Base-by-base conservation (phyloP, 2,888 invertebrate species). In the Tipula confusa region DNA sequence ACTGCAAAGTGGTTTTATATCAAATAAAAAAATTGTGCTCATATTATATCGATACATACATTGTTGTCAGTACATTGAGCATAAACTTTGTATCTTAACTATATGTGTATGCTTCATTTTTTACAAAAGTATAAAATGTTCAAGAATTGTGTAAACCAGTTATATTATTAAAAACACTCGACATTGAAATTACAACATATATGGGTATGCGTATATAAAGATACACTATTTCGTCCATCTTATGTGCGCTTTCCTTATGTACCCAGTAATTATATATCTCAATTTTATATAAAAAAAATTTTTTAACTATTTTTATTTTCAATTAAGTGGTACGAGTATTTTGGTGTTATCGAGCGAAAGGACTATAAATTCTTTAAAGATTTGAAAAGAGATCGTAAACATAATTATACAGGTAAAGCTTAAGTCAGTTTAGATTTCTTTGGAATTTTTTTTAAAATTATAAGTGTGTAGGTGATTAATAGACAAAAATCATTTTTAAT, bases 321-420 rank as follows among this genome's bases (percentile, higher is more conserved):
- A 64, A 64, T 64, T 64, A 64, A 64, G 11, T 64, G 18, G 15
- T n/a, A n/a, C n/a, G n/a, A n/a, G n/a, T 64, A 64, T 64, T 64
- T 18, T 64, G 64, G 64, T 64, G 64, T 64, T 64, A 64, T 64
- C 64, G 64, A 64, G 64, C 64, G 64, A 64, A 64, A 64, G 64
- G 64, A 64, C 64, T 64, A 24, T 64, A 64, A 43, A 43, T 43
- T 43, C 43, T 43, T 7, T 43, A n/a, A 15, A 15, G 15, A 43
- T n/a, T n/a, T n/a, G n/a, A 11, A 36, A 43, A 43, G 3, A 64
- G 24, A 64, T 24, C 24, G 18, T 64, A 64, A 2, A 24, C 13
- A 64, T 64, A 64, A 64, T 64, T 64, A 64, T 24, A 64, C 0
- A 24, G 64, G 18, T 64, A 24, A 24, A 64, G 24, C 18, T 64